Evolutionary conservation across 1,140 invertebrate species (phyloP).

Genomic region (Steinernema feltiae): DNA sequence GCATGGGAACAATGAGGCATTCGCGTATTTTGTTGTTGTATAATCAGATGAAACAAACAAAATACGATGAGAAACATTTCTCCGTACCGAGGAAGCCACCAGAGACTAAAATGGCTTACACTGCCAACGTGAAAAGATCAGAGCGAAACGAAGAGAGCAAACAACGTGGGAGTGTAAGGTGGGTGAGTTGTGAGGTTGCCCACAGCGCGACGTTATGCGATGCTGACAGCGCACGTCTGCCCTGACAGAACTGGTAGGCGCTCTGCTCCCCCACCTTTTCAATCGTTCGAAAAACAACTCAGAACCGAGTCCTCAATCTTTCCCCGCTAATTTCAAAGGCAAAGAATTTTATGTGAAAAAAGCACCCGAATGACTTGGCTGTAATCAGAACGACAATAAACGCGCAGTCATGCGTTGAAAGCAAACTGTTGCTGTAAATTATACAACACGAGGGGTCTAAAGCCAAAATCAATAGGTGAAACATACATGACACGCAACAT

Average conservation of each 20-base stretch:
- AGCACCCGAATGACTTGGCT: not conserved
- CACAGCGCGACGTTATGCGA: not conserved
- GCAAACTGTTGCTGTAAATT: too few species aligned
- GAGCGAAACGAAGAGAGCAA: not conserved
- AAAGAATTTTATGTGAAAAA: not conserved
- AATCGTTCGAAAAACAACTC: not conserved
- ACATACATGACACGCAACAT: not conserved
- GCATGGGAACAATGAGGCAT: too few species aligned
- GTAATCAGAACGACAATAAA: too few species aligned
- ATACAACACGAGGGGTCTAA: not conserved
- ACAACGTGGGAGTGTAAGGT: too few species aligned
- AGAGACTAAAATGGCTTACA: too few species aligned
- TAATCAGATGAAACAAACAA: too few species aligned
- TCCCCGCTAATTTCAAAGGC: not conserved
- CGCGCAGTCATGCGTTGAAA: too few species aligned
- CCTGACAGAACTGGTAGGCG: not conserved
- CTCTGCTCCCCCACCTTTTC: too few species aligned
- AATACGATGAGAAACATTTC: too few species aligned
- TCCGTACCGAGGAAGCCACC: too few species aligned
- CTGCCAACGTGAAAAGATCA: too few species aligned
- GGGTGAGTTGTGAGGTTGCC: not conserved
- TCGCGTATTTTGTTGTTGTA: too few species aligned
- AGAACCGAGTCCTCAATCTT: not conserved
- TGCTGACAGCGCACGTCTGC: not conserved
- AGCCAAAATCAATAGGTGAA: not conserved